These are phyloP conservation scores for Myiopsitta monachus DNA, from an alignment of 2,113 vertebrate species.

Conservation along the genomic window DNA sequence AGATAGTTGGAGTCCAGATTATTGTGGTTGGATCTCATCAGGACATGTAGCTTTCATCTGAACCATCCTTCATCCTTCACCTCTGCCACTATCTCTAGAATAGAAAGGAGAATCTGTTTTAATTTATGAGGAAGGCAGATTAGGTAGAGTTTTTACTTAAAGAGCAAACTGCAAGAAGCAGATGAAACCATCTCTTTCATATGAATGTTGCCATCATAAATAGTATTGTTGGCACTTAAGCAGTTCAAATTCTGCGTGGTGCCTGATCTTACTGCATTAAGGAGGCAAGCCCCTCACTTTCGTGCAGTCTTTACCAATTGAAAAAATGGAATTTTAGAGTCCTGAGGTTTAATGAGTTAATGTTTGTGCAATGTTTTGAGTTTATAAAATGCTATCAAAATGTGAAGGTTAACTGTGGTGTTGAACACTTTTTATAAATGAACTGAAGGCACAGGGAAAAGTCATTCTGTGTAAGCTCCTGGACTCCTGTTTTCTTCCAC, in stretches of 20 bases:
- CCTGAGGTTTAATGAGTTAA: not conserved
- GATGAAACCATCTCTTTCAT: not conserved
- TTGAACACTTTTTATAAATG: not conserved
- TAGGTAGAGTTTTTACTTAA: not conserved
- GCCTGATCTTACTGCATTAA: not conserved
- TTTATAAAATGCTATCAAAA: not conserved
- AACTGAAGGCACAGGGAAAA: not conserved
- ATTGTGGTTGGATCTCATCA: not conserved
- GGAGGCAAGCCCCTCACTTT: not conserved
- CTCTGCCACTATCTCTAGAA: not conserved
- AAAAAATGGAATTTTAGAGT: not conserved
- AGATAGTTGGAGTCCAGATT: not conserved
- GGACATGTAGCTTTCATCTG: not conserved
- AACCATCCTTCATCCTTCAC: not conserved
- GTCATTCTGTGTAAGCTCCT: not conserved
- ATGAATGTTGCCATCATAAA: not conserved
- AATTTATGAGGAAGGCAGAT: not conserved
- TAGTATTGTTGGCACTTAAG: not conserved
- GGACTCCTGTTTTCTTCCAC: not conserved
- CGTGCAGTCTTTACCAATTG: not conserved
- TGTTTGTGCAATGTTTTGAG: not conserved
- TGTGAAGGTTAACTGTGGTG: not conserved
- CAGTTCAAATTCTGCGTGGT: not conserved
- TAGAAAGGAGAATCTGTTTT: not conserved
- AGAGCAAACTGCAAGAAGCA: not conserved